phyloP scores from a whole-genome alignment of 1,140 invertebrate species.

The Drosophila murphyi region DNA sequence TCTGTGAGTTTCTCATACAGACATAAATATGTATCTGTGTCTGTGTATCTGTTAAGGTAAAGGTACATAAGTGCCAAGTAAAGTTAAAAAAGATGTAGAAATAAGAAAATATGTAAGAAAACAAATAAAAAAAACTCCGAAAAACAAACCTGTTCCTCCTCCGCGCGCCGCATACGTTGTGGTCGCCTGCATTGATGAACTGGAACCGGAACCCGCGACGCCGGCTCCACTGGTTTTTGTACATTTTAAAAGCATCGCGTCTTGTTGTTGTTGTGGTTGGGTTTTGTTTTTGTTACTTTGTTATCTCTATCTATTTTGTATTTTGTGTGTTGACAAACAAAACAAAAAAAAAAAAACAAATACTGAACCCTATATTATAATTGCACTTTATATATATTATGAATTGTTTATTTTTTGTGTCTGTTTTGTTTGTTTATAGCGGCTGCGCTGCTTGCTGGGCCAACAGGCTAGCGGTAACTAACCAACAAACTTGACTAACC shows the following conservation, averaged over 20 bases:
- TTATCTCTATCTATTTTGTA: neutral
- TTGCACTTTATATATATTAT: conserved; percentile 23
- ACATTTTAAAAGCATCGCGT: conserved; percentile 58
- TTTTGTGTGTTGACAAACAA: conserved; percentile 16
- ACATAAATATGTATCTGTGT: neutral
- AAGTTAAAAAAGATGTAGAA: conserved; percentile 16
- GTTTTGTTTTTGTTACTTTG: conserved; percentile 15
- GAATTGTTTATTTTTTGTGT: neutral
- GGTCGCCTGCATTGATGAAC: conserved; percentile 65
- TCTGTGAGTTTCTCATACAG: neutral
- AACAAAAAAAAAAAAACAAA: conserved; percentile 12
- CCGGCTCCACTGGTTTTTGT: conserved; percentile 70
- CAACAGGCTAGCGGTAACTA: conserved; percentile 33
- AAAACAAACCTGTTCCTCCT: conserved; percentile 75
- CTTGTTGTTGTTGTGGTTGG: conserved; percentile 23
- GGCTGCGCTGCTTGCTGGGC: conserved; percentile 4
- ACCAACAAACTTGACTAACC: conserved; percentile 16
- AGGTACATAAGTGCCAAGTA: conserved; percentile 10
- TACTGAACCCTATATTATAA: neutral
- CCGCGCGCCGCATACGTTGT: conserved; percentile 69
- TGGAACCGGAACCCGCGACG: conserved; percentile 57
- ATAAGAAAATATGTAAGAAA: conserved; percentile 10
- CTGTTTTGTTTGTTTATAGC: conserved; percentile 1
- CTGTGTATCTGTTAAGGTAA: neutral
- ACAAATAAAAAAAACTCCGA: conserved; percentile 12